Conservation (phyloP, 1,140 invertebrate genomes). For the Drosophila quadrilineata region DNA sequence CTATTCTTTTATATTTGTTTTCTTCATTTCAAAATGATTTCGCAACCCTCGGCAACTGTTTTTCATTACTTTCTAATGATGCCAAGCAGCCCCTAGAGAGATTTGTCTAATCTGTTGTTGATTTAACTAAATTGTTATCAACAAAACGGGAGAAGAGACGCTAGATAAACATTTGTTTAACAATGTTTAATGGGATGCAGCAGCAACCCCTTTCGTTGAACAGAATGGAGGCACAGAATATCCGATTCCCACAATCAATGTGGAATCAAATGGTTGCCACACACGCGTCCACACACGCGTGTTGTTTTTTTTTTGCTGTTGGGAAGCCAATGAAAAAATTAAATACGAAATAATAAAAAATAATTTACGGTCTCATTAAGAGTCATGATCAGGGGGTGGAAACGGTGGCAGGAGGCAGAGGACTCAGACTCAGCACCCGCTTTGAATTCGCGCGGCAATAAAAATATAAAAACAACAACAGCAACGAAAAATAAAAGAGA, state of each 20-base stretch:
- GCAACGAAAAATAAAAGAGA: not conserved
- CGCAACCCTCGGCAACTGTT: no score
- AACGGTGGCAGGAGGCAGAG: not conserved
- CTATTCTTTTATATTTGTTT: no score
- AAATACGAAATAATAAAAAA: conserved; percentile 79
- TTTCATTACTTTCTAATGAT: no score
- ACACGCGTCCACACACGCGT: conserved; percentile 42
- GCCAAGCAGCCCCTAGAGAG: no score
- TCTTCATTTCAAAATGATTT: no score
- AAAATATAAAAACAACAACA: conserved; percentile 30
- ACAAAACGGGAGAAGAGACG: no score
- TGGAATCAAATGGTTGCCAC: conserved; percentile 48
- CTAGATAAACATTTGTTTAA: no score
- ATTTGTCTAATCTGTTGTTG: no score
- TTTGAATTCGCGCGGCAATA: conserved; percentile 58
- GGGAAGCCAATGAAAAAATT: conserved; percentile 69
- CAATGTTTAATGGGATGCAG: conserved; percentile 8
- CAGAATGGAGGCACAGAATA: not conserved
- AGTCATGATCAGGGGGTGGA: conserved; percentile 8
- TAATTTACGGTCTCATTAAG: conserved; percentile 78
- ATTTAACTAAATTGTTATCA: no score
- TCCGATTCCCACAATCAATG: conserved; percentile 69
- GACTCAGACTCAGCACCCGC: conserved; percentile 36
- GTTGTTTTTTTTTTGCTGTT: conserved; percentile 18
- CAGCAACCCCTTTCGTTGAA: conserved; percentile 13